phyloP scores from a whole-genome alignment of 1,140 invertebrate species.

The Bilobella aurantiaca region DNA sequence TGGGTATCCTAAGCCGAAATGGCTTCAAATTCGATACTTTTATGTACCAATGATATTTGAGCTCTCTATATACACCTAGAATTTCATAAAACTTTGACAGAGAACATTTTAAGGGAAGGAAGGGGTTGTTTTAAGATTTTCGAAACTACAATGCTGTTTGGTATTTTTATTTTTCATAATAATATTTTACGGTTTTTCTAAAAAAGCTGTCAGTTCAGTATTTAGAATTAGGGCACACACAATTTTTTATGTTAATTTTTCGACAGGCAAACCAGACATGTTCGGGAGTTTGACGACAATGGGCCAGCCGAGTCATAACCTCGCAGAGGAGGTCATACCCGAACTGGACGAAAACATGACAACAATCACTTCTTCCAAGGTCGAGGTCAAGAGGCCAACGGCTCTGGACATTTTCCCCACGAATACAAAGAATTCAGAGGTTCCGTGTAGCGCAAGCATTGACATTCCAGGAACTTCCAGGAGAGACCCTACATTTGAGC shows the following conservation, averaged over 20 bases:
- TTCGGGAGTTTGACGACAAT: slow-evolving; percentile 17
- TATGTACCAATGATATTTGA: too few species aligned
- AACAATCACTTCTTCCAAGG: slow-evolving; percentile 40
- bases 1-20: neutral
- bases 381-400: slow-evolving; percentile 34
- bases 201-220: neutral
- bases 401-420: slow-evolving; percentile 26
- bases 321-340: slow-evolving; percentile 31
- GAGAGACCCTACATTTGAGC: too few species aligned
- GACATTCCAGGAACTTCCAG: too few species aligned
- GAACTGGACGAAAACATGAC: slow-evolving; percentile 35
- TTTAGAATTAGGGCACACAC: neutral
- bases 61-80: too few species aligned
- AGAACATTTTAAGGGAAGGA: too few species aligned
- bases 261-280: slow-evolving; percentile 3
- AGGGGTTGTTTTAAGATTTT: too few species aligned
- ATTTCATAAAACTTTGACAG: too few species aligned
- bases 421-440: neutral
- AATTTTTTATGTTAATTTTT: neutral
- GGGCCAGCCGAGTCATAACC: neutral
- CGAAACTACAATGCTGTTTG: neutral
- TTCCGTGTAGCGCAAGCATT: neutral
- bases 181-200: neutral
- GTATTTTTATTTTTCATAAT: neutral
- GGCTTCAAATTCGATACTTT: too few species aligned